Evolutionary conservation across 2,888 invertebrate species (phyloP).

Genomic region (Troides aeacus): DNA sequence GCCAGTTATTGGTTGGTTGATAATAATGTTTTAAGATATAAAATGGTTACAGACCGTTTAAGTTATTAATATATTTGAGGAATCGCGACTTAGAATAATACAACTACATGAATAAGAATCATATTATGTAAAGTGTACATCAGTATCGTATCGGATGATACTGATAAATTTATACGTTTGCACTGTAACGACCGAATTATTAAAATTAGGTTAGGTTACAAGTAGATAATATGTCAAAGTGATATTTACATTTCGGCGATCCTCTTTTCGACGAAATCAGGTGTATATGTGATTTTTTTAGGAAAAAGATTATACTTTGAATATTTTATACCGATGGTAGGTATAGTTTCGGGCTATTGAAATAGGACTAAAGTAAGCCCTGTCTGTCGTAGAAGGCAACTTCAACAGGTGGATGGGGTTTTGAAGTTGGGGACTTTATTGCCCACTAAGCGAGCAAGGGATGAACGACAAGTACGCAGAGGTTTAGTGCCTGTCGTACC

Average conservation of each 20-base stretch:
- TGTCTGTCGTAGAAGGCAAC: no score
- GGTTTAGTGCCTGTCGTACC: no score
- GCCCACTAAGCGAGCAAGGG: no score
- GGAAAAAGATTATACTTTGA: slow-evolving; percentile 13
- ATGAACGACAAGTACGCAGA: no score
- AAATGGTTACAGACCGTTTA: neutral
- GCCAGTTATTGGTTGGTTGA: no score
- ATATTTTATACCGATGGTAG: neutral
- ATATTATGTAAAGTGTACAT: neutral
- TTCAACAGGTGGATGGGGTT: no score
- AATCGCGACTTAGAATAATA: neutral
- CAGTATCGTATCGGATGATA: neutral
- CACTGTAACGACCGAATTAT: neutral
- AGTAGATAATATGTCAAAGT: slow-evolving; percentile 9
- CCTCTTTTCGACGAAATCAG: slow-evolving; percentile 19
- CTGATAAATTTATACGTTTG: slow-evolving; percentile 1
- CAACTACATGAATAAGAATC: neutral
- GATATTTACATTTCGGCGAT: slow-evolving; percentile 22
- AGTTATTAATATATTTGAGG: neutral
- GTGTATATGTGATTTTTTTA: slow-evolving; percentile 16
- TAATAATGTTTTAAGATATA: neutral
- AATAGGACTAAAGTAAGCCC: no score
- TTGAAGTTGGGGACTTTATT: no score
- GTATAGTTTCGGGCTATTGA: no score
- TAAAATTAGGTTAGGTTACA: slow-evolving; percentile 1